phyloP scores from a whole-genome alignment of 1,140 invertebrate species.

The Asobara japonica region DNA sequence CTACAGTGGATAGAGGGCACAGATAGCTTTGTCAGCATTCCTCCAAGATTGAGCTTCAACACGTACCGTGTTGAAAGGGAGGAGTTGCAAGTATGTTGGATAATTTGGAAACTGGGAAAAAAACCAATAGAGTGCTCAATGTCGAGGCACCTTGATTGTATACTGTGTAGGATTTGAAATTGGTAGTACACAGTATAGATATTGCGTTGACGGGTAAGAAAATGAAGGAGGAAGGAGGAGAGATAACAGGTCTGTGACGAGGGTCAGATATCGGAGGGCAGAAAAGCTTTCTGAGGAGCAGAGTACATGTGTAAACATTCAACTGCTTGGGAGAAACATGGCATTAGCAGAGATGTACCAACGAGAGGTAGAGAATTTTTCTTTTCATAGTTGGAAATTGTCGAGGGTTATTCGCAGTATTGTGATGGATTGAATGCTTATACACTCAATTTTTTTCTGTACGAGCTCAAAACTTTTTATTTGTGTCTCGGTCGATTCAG shows the following conservation, averaged over 20 bases:
- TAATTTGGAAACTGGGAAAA: background rate
- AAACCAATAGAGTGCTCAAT: background rate
- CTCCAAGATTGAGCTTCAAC: constrained; percentile 38
- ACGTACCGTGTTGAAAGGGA: constrained; percentile 23
- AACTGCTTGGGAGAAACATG: constrained; percentile 30
- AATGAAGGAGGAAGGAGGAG: constrained; percentile 15
- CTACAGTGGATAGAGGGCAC: constrained; percentile 50
- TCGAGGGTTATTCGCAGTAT: background rate
- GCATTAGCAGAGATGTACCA: constrained; percentile 21
- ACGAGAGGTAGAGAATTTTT: constrained; percentile 32
- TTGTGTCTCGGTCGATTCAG: no score
- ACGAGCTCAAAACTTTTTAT: no score
- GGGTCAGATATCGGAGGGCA: constrained; percentile 38
- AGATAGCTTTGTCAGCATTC: constrained; percentile 64
- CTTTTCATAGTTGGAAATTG: no score
- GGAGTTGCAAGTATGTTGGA: background rate
- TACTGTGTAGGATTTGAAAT: background rate
- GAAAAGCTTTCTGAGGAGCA: constrained; percentile 28
- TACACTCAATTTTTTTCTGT: no score
- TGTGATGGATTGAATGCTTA: no score
- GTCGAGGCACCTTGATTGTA: background rate
- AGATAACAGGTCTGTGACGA: constrained; percentile 29
- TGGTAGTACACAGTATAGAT: background rate
- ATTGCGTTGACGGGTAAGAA: background rate
- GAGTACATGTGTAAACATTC: constrained; percentile 41